Evolutionary conservation across 2,113 vertebrate species (phyloP), one percentile per base, ranked within the genome.

Genomic region (Aegotheles bennettii): DNA sequence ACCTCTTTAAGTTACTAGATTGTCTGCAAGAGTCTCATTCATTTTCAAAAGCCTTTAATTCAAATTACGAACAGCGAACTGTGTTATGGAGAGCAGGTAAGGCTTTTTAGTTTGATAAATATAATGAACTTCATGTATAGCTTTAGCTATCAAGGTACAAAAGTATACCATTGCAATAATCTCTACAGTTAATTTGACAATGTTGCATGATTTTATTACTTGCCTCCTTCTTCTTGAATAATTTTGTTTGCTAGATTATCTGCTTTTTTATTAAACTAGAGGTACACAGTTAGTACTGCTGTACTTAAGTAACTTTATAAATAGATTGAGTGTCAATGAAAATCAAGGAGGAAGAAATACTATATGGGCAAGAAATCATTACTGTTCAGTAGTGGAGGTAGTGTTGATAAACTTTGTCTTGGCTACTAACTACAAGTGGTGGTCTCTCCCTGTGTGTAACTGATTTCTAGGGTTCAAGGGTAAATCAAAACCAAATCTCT

Each of bases 41-140:
- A 7, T 99, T 99, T 91, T 99, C 99, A 90, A 99, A 99, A 97
- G 98, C 98, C 94, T 99, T 99, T 96, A 99, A 99, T 96, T 99
- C 99, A 93, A 99, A 99, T 96, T 99, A 99, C 3, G 99, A 99
- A 90, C 99, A 99, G 93, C 97, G 99, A 81, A 99, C 99, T 3
- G 98, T 99, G 4, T 98, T 99, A 23, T 99, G 99, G 99, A 98
- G 99, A 96, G 99, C 99, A 97, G 99, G 99, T 99, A 68, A 95
- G 82, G 43, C 60, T 92, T 91, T 82, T 76, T 45, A 53, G 18
- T 65, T 74, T 74, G 23, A 31, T 56, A 31, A 76, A 42, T 15
- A 42, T n/a, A n/a, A n/a, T n/a, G n/a, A n/a, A n/a, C n/a, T n/a
- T n/a, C n/a, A n/a, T n/a, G n/a, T n/a, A n/a, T n/a, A n/a, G n/a